phyloP scores from a whole-genome alignment of 2,888 invertebrate genomes.

The Automeris io region DNA sequence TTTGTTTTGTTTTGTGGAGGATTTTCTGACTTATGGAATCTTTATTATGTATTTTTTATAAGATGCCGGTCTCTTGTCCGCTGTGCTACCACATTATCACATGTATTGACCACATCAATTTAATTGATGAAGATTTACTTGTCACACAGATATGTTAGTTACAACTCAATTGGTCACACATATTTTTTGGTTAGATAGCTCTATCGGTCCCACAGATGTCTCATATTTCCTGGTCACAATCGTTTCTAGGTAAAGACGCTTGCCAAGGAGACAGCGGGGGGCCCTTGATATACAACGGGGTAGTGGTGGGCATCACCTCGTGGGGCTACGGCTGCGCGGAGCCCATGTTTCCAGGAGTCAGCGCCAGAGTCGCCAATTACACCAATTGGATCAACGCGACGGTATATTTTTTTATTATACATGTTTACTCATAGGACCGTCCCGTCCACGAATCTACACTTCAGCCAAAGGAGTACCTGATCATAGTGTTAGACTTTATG shows the following conservation, averaged over 20 bases:
- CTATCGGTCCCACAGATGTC: neutral
- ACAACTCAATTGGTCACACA: neutral
- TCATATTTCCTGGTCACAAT: neutral
- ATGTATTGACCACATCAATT: no score
- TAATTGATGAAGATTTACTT: no score
- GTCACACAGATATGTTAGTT: no score
- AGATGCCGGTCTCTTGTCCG: no score
- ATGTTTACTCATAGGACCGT: neutral
- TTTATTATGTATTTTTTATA: no score
- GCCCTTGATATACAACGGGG: constrained; percentile 54
- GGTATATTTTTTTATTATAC: constrained; percentile 24
- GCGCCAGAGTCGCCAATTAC: constrained; percentile 56
- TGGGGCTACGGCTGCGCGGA: constrained; percentile 73
- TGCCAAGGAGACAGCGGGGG: constrained; percentile 77
- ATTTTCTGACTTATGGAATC: no score
- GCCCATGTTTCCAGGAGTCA: constrained; percentile 71
- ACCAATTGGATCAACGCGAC: constrained; percentile 51
- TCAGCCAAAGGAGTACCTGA: no score
- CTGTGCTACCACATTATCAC: no score
- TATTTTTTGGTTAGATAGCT: neutral
- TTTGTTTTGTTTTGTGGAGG: no score
- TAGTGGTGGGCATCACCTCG: constrained; percentile 74
- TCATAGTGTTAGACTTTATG: no score
- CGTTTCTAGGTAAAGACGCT: constrained; percentile 46
- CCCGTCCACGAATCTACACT: no score